These are phyloP conservation scores for Trididemnum nubilum DNA, from an alignment of 23 tunicate species.

Conservation along the genomic window DNA sequence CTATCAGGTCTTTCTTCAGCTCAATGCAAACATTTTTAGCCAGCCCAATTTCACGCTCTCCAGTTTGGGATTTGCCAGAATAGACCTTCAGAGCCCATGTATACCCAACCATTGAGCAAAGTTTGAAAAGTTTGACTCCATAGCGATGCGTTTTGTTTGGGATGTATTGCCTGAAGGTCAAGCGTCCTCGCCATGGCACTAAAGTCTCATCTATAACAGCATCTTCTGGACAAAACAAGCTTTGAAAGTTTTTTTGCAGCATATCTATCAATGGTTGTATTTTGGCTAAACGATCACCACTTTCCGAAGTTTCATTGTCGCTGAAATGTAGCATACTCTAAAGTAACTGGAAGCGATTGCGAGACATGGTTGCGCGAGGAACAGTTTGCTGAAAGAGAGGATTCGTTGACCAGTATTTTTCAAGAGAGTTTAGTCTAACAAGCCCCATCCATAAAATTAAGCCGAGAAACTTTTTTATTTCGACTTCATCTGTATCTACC, in stretches of 20 bases:
- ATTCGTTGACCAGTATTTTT: constrained; percentile 33
- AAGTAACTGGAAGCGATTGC: constrained; percentile 35
- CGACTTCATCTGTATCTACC: constrained; percentile 23
- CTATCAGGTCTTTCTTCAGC: constrained; percentile 17
- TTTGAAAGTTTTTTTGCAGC: constrained; percentile 32
- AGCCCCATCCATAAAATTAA: constrained; percentile 37
- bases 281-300: constrained; percentile 13
- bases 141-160: constrained; percentile 34
- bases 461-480: constrained; percentile 28
- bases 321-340: constrained; percentile 17
- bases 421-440: constrained; percentile 17
- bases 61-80: constrained; percentile 32
- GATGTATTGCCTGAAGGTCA: constrained; percentile 32
- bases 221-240: constrained; percentile 26
- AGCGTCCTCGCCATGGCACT: constrained; percentile 40
- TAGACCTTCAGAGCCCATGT: constrained; percentile 20
- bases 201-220: constrained; percentile 39
- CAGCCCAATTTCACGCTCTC: constrained; percentile 34
- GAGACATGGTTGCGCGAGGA: constrained; percentile 19
- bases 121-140: constrained; percentile 35
- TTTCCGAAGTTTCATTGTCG: constrained; percentile 16
- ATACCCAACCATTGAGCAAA: constrained; percentile 25
- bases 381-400: constrained; percentile 5
- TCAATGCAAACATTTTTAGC: constrained; percentile 32
- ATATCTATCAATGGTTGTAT: constrained; percentile 30